phyloP scores from a whole-genome alignment of 2,797 vertebrate species.

The Galago senegalensis region DNA sequence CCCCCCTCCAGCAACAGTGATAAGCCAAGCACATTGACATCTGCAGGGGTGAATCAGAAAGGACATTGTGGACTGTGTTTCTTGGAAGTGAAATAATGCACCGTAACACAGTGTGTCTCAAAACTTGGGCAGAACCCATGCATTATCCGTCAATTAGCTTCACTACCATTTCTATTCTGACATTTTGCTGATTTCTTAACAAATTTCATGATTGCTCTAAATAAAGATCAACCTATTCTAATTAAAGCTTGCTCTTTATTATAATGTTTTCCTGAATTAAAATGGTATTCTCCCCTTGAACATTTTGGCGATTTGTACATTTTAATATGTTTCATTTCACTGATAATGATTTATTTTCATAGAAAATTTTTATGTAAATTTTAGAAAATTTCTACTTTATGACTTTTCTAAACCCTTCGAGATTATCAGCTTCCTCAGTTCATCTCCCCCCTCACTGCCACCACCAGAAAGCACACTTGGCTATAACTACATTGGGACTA shows the following conservation, averaged over 20 bases:
- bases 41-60: too few species aligned
- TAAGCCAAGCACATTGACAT: too few species aligned
- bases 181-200: neutral
- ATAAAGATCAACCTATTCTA: slow-evolving; percentile 7
- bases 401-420: neutral
- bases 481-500: neutral
- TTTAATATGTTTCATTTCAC: slow-evolving; percentile 38
- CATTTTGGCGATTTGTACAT: neutral
- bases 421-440: neutral
- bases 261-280: neutral
- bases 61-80: too few species aligned
- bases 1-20: too few species aligned
- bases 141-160: neutral
- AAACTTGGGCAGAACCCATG: too few species aligned
- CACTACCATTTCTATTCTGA: neutral
- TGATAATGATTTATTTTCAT: neutral
- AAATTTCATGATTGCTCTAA: neutral
- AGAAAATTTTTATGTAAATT: neutral
- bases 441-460: neutral
- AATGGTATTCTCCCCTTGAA: neutral
- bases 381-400: neutral
- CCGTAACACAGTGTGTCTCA: too few species aligned
- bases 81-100: too few species aligned
- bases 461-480: neutral
- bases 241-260: neutral